These are phyloP conservation scores for Pseudotriccus pelzelni DNA, from an alignment of 2,797 vertebrate species.

Conservation along the genomic window DNA sequence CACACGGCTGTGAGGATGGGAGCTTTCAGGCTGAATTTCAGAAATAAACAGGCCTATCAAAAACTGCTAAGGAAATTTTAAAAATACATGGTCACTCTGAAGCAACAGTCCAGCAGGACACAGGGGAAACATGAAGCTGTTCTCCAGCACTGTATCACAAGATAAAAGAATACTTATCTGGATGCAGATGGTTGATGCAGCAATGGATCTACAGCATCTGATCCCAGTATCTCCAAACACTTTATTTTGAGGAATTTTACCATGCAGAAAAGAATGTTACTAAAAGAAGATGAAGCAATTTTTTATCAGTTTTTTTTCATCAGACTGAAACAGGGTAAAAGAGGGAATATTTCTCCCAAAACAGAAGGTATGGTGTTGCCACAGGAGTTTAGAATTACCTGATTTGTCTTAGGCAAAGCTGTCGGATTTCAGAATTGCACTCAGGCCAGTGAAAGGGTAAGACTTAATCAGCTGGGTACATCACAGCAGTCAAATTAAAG, in stretches of 20 bases:
- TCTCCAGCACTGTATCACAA: neutral
- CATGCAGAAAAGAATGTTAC: neutral
- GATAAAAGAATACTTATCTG: neutral
- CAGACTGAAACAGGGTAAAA: neutral
- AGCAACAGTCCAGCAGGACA: neutral
- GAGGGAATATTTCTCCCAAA: neutral
- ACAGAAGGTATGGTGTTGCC: neutral
- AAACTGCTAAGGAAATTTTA: neutral
- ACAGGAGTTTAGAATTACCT: neutral
- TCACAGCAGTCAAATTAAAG: neutral
- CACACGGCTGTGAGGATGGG: neutral
- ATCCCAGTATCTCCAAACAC: neutral
- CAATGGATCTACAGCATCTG: neutral
- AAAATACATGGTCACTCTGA: rapidly evolving
- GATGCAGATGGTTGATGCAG: neutral
- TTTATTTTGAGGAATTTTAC: neutral
- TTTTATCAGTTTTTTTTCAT: neutral
- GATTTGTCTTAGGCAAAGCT: neutral
- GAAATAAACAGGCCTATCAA: neutral
- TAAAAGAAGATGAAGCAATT: neutral
- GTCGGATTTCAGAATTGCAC: neutral
- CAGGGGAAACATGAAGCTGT: neutral
- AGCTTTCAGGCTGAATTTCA: neutral
- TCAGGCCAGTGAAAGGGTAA: neutral
- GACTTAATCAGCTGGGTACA: neutral